phyloP scores from a whole-genome alignment of 2,888 invertebrate genomes.

The Oscheius sp. region DNA sequence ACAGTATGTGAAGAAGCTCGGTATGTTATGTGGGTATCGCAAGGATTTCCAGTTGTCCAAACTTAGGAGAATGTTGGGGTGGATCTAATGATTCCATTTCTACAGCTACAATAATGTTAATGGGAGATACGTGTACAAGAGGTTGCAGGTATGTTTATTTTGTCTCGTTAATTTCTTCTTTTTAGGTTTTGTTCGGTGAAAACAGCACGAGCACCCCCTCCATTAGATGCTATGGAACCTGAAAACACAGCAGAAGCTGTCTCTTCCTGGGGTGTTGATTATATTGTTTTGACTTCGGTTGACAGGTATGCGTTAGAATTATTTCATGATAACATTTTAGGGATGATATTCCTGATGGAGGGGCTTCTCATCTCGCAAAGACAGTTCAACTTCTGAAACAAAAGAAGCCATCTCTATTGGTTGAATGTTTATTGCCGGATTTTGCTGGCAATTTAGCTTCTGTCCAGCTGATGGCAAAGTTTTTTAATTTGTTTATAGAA shows the following conservation, averaged over 20 bases:
- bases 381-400: constrained; percentile 87
- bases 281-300: constrained; percentile 95
- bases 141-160: constrained; percentile 77
- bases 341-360: constrained; percentile 91
- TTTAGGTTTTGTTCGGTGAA: constrained; percentile 94
- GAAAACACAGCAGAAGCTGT: constrained; percentile 90
- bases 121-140: constrained; percentile 98
- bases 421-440: constrained; percentile 96
- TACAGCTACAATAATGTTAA: constrained; percentile 98
- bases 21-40: constrained; percentile 5
- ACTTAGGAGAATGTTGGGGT: constrained; percentile 90
- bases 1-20: constrained; percentile 69
- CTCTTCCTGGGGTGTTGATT: constrained; percentile 92
- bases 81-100: constrained; percentile 81
- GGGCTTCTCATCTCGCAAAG: constrained; percentile 89
- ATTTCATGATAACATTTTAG: constrained; percentile 68
- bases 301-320: constrained; percentile 77
- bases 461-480: constrained; percentile 73
- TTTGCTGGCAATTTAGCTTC: constrained; percentile 84
- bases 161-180: not conserved
- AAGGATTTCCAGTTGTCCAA: constrained; percentile 59
- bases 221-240: constrained; percentile 89
- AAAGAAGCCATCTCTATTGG: constrained; percentile 83
- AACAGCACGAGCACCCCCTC: constrained; percentile 87
- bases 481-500: not conserved